Base-by-base conservation (phyloP, 2,888 invertebrate genomes). In the Nomada goodeniana region DNA sequence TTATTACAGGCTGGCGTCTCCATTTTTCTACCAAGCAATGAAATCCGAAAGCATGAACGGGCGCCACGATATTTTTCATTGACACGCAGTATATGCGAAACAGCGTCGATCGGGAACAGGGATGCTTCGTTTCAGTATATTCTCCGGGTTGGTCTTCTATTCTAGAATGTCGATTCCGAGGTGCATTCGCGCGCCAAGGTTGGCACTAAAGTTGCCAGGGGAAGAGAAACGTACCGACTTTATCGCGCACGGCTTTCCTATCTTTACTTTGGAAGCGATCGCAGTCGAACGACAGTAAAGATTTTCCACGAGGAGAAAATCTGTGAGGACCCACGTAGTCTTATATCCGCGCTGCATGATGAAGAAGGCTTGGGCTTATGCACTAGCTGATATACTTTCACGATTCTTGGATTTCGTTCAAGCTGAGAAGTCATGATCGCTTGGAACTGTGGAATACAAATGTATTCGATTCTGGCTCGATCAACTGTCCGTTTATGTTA, bases 171-270 rank as follows among this genome's bases (percentile, higher is more conserved):
- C 80, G 84, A 80, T 78, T 73, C 36, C 64, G 18, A 42, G 73
- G 50, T 63, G 57, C 65, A 59, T 79, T 65, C 52, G 59, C 26
- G 36, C 42, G 42, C 50, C 20, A 23, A 61, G 70, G 71, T 36
- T 68, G 73, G 63, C 80, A 79, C 76, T 69, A 74, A 68, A 76
- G 57, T 80, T 83, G 76, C 74, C 72, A 72, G 60, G 23, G 47
- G 72, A 2, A n/a, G n/a, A 88, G 76, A 86, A 20, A 59, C 74
- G 47, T 18, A 20, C 52, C 73, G 86, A 82, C 73, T 61, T 64
- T 63, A 68, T 71, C 79, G 55, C 74, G 18, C 26, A 29, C 74
- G 57, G 52, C 68, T 68, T 65, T 63, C 61, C 61, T 80, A 86
- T 80, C 72, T 68, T 64, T 61, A 26, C 76, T 55, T 10, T 50